Evolutionary conservation across 2,797 vertebrate genomes (phyloP).

Genomic region (Pyrrhura leucotis): DNA sequence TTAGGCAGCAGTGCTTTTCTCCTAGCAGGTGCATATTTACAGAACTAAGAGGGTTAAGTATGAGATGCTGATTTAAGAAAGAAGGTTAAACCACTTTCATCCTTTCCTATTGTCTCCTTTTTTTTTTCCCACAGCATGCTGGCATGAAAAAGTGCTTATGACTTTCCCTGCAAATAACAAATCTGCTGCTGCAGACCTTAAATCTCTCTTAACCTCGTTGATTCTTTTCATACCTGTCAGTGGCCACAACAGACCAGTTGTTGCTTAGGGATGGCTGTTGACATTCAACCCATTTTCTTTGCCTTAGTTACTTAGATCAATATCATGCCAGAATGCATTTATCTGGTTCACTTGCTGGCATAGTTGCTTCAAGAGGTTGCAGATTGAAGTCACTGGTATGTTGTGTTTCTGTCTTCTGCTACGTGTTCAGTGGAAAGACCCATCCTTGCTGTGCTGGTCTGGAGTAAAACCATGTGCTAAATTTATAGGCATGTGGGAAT

Average conservation of each 20-base stretch:
- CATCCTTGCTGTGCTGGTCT: background rate
- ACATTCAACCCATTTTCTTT: background rate
- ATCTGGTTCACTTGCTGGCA: background rate
- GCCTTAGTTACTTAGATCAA: background rate
- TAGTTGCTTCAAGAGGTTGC: background rate
- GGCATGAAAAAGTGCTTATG: background rate
- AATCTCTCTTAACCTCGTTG: background rate
- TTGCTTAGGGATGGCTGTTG: conserved; percentile 24
- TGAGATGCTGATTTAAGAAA: background rate
- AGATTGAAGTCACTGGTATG: background rate
- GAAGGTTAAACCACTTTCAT: background rate
- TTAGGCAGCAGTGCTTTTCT: background rate
- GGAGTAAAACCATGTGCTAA: background rate
- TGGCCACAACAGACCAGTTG: background rate
- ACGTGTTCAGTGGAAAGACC: background rate
- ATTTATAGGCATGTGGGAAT: background rate
- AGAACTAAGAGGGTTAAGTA: background rate
- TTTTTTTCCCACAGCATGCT: background rate
- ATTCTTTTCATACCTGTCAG: background rate
- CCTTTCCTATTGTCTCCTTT: background rate
- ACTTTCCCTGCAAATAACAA: background rate
- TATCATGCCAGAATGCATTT: conserved; percentile 8
- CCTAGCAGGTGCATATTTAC: background rate
- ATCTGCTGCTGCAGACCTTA: background rate
- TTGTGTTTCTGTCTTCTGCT: background rate